Evolutionary conservation across 1,140 invertebrate genomes (phyloP), one percentile per base, ranked within the genome.

Genomic region (Papilio xuthus): DNA sequence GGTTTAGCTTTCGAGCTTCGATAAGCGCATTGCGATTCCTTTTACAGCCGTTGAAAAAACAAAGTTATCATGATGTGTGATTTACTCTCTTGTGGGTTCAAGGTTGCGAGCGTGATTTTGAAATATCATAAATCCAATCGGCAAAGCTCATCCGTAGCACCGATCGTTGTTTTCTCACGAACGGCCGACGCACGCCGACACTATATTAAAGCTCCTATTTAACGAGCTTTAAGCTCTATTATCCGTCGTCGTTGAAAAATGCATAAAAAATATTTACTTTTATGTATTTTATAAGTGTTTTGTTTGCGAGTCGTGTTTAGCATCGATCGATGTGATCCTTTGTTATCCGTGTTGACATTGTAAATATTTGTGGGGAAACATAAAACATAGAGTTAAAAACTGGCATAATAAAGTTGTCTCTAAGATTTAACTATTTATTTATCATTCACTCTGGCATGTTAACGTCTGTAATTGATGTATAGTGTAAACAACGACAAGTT

Each of bases 41-140:
- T 28, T 63, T 79, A 74, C 23, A 69, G 73, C 56, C 37, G 73
- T 20, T 41, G 50, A 76, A 47, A 78, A 69, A 56, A 75, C 63
- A 79, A 77, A 81, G 83, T 80, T 84, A 78, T n/a, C n/a, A n/a
- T 78, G 79, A 88, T 80, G 90, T 88, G 90, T 87, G 87, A 92
- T 87, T 88, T 91, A 60, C 88, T 85, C 88, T 85, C 86, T 83
- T 86, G 85, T 77, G 83, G 84, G 89, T 89, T 91, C 90, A 91
- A 90, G 90, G 90, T 92, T 92, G 89, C 83, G 82, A 89, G 88
- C 92, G 92, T 92, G 90, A 91, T 92, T 89, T 89, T 84, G 88
- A 90, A 91, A 90, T 92, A 91, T 93, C 90, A 89, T 92, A 92
- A 92, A 93, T 90, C 83, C 86, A 87, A 91, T 90, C 88, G 85